phyloP scores from a whole-genome alignment of 2,113 vertebrate genomes.

The Sebastes schlegelii region DNA sequence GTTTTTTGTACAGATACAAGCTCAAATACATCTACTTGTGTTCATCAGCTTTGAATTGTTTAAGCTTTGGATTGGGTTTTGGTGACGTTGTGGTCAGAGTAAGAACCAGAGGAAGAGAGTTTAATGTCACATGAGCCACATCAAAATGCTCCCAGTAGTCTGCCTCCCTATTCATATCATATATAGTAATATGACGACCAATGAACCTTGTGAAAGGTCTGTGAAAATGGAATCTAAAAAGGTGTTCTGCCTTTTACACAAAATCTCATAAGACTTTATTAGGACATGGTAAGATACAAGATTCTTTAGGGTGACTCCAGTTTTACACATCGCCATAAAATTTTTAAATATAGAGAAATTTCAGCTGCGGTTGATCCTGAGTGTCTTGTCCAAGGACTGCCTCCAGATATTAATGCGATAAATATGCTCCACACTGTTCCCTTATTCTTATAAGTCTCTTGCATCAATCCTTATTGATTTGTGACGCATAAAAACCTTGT shows the following conservation, averaged over 20 bases:
- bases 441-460: not conserved
- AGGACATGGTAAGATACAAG: not conserved
- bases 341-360: not conserved
- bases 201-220: slow-evolving; percentile 31
- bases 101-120: not conserved
- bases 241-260: slow-evolving; percentile 24
- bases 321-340: slow-evolving; percentile 8
- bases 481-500: not conserved
- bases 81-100: slow-evolving; percentile 1
- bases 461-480: not conserved
- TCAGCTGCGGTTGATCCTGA: not conserved
- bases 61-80: not conserved
- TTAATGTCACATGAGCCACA: slow-evolving; percentile 5
- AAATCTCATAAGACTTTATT: slow-evolving; percentile 43
- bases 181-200: not conserved
- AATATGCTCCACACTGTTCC: not conserved
- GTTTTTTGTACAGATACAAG: not conserved
- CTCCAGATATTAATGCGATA: not conserved
- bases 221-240: not conserved
- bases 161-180: not conserved
- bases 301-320: not conserved
- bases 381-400: not conserved
- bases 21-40: not conserved
- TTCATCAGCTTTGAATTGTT: slow-evolving; percentile 22
- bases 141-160: not conserved